These are phyloP conservation scores for Riptortus pedestris DNA, from an alignment of 1,140 invertebrate genomes.

Conservation along the genomic window DNA sequence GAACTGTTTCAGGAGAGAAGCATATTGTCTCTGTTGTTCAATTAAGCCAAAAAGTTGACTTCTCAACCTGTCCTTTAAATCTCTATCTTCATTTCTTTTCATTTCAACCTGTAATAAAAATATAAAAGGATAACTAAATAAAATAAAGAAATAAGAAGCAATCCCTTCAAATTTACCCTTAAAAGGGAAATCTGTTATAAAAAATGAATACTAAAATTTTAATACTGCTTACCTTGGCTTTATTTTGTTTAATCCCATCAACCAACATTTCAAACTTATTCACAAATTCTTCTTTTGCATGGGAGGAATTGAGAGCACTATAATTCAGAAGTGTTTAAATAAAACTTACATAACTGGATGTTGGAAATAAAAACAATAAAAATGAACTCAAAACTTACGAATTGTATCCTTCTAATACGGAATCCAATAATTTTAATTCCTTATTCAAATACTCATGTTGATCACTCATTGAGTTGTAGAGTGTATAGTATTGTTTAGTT, in stretches of 20 bases:
- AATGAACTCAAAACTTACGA: conserved; percentile 50
- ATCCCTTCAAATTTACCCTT: not conserved
- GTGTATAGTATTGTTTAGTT: conserved; percentile 93
- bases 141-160: not conserved
- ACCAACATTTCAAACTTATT: conserved; percentile 80
- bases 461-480: conserved; percentile 93
- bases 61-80: conserved; percentile 57
- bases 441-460: conserved; percentile 83
- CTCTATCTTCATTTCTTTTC: conserved; percentile 56
- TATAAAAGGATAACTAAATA: not conserved
- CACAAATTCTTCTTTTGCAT: conserved; percentile 69
- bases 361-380: no score
- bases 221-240: conserved; percentile 62
- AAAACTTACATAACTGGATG: no score
- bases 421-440: conserved; percentile 83
- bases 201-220: no score
- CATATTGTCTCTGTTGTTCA: conserved; percentile 74
- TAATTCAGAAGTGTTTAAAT: no score
- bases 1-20: conserved; percentile 64
- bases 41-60: conserved; percentile 57
- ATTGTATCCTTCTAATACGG: conserved; percentile 84
- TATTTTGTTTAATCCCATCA: conserved; percentile 69
- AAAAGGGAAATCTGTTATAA: not conserved
- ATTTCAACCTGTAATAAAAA: conserved; percentile 39
- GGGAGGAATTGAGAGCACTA: conserved; percentile 37